Base-by-base conservation (phyloP, 2,113 vertebrate species). In the Myotis lucifugus region DNA sequence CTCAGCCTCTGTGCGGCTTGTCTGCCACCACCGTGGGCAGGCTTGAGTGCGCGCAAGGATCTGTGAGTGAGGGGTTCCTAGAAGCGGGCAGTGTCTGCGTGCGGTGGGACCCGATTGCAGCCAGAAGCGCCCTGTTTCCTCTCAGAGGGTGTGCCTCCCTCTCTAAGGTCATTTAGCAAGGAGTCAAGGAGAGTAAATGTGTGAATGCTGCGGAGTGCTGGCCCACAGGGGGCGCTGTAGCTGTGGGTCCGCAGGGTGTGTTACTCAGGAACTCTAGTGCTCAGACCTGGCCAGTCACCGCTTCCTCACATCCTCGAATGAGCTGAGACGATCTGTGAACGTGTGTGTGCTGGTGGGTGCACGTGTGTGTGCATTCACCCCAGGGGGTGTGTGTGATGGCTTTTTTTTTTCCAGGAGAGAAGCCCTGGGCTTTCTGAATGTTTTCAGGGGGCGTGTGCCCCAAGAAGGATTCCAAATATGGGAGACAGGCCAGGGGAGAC, bases 181-280 rank as follows among this genome's bases (percentile, higher is more conserved):
- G 46, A 79, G 34, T 32, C 2, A 19, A 5, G 1, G 3, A 48
- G n/a, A 37, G 29, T 34, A 27, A 17, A 27, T 0, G 0, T 72
- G 14, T 54, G 32, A 32, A 40, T 3, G 52, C 37, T 64, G 3
- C 32, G 9, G 34, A 66, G 32, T 0, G 0, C 46, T 1, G 14
- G 52, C 42, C 52, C 54, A 21, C 40, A 56, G 27, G 1, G 18
- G 56, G 25, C 1, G 1, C 46, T 40, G 3, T 25, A 56, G 48
- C 32, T n/a, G 6, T 2, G 1, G 52, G 50, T 32, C 8, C 50
- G 21, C 2, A 29, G 23, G 34, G 14, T 42, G 13, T 46, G 8
- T 14, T 9, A 4, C 61, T 70, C 14, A 17, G 52, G 48, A 59
- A 1, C 56, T 69, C 67, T 3, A 3, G 48, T 34, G 56, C 8